A percentile compares a stretch with the other conserved stretches of the same genome.
Conservation (phyloP, 2,888 invertebrate genomes). For the Halictus quadricinctus region DNA sequence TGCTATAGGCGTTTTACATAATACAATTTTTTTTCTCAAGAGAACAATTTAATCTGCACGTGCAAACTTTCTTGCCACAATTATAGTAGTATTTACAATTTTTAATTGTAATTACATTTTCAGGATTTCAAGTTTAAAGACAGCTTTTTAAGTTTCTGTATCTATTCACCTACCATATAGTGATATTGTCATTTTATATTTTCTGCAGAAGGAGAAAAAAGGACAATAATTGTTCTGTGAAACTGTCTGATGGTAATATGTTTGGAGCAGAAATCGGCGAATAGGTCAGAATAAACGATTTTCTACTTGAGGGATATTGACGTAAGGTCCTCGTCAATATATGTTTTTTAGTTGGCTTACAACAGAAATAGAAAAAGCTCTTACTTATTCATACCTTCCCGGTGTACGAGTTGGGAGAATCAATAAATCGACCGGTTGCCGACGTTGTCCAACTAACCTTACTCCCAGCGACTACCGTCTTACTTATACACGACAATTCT, state of each 20-base stretch:
- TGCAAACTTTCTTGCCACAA: background rate
- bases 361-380: slow-evolving; percentile 76
- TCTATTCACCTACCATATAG: background rate
- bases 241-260: background rate
- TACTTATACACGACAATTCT: slow-evolving; percentile 4
- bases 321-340: slow-evolving; percentile 41
- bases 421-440: slow-evolving; percentile 78
- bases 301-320: slow-evolving; percentile 6
- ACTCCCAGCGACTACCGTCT: slow-evolving; percentile 40
- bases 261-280: background rate
- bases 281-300: slow-evolving; percentile 31
- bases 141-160: background rate
- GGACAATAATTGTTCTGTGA: background rate
- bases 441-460: slow-evolving; percentile 70
- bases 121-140: background rate
- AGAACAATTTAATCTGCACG: background rate
- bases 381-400: slow-evolving; percentile 79
- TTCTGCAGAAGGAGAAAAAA: background rate
- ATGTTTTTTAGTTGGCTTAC: slow-evolving; percentile 63
- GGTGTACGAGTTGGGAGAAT: slow-evolving; percentile 75
- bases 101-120: background rate
- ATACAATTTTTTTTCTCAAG: too few relatives aligned
- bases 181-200: background rate
- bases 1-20: too few relatives aligned
- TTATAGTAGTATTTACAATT: background rate